Percentiles rank a stretch among this genome's conserved stretches.
These are phyloP conservation scores for Mechanitis messenoides DNA, from an alignment of 2,888 invertebrate genomes.

Conservation along the genomic window DNA sequence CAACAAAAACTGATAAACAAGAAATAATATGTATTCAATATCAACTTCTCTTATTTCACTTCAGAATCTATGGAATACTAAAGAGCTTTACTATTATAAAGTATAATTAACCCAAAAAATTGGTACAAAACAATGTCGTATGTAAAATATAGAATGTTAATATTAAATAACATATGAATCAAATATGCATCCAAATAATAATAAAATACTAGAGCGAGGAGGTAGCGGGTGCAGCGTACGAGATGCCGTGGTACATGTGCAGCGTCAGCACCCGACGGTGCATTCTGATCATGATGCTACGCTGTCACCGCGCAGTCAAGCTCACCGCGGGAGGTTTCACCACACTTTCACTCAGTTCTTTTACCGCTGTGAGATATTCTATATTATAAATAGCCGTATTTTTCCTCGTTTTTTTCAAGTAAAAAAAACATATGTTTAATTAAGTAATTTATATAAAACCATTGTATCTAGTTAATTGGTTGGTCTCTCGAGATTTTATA, in stretches of 20 bases:
- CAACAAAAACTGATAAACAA: no score
- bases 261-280: slow-evolving; percentile 52
- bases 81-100: no score
- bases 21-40: no score
- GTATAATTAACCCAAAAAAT: no score
- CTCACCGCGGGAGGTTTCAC: slow-evolving; percentile 73
- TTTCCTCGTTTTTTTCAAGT: neutral
- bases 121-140: no score
- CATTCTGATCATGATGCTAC: slow-evolving; percentile 58
- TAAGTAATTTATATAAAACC: no score
- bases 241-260: slow-evolving; percentile 57
- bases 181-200: neutral
- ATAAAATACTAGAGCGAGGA: slow-evolving; percentile 30
- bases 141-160: no score
- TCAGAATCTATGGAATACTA: no score
- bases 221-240: slow-evolving; percentile 58
- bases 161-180: neutral
- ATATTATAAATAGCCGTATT: no score
- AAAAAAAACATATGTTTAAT: neutral
- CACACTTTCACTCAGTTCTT: slow-evolving; percentile 67
- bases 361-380: slow-evolving; percentile 62
- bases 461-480: no score
- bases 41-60: no score
- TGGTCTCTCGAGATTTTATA: no score
- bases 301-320: slow-evolving; percentile 56